Percentiles rank a stretch among this genome's conserved stretches.
Evolutionary conservation across 2,888 invertebrate genomes (phyloP).

Genomic region (Acheta domesticus): DNA sequence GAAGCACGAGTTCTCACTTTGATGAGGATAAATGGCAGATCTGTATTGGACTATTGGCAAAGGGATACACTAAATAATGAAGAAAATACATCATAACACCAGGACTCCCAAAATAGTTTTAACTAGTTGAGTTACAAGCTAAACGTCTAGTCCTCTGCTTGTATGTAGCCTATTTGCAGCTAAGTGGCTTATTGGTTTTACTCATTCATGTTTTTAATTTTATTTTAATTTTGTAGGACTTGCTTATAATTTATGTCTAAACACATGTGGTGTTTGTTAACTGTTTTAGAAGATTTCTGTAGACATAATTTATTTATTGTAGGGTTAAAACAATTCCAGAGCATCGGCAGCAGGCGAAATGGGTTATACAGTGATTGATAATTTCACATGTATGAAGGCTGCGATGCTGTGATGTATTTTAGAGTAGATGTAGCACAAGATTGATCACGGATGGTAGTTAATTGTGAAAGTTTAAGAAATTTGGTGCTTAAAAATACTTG

Average conservation of each 20-base stretch:
- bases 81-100: background rate
- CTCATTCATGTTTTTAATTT: background rate
- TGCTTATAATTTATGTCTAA: background rate
- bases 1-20: background rate
- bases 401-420: background rate
- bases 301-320: conserved; percentile 8
- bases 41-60: background rate
- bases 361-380: background rate
- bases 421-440: background rate
- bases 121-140: conserved; percentile 1
- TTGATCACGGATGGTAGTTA: background rate
- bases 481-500: conserved; percentile 8
- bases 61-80: background rate
- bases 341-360: conserved; percentile 6
- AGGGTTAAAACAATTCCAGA: background rate
- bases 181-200: conserved; percentile 4
- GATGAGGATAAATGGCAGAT: background rate
- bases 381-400: background rate
- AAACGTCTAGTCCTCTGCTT: conserved; percentile 6
- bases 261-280: conserved; percentile 10
- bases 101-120: background rate
- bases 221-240: background rate
- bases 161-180: conserved; percentile 4
- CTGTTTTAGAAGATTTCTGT: background rate
- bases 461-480: background rate